These are phyloP conservation scores for Argyrosomus regius DNA, from an alignment of 2,797 vertebrate genomes.

Conservation along the genomic window DNA sequence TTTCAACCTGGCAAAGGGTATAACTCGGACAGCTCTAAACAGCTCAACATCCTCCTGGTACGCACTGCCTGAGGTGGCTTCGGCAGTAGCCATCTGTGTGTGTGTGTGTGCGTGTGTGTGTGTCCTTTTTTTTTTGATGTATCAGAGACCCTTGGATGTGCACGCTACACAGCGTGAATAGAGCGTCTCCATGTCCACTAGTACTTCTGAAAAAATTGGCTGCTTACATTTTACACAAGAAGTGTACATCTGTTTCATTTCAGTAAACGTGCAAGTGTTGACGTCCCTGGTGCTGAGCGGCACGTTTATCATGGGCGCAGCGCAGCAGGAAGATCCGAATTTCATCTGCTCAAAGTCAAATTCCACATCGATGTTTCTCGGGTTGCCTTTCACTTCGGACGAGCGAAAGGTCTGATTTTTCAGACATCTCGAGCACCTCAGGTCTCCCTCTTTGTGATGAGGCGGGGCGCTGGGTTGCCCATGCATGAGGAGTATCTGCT, in stretches of 20 bases:
- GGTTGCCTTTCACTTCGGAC: constrained; percentile 44
- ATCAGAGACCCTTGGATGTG: background rate
- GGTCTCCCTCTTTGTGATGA: background rate
- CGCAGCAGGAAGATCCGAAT: constrained; percentile 40
- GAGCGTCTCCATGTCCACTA: constrained; percentile 6
- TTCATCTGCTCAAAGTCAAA: constrained; percentile 35
- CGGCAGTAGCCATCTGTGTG: no score
- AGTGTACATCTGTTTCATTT: constrained; percentile 46
- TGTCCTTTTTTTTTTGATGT: no score
- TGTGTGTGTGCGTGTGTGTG: no score
- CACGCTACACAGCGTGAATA: background rate
- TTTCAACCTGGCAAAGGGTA: background rate
- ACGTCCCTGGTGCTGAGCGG: background rate
- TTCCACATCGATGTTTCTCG: constrained; percentile 42
- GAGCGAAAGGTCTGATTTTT: constrained; percentile 56
- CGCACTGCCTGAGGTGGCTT: no score
- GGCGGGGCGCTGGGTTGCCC: accelerated
- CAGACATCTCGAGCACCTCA: constrained; percentile 39
- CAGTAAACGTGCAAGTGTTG: constrained; percentile 32
- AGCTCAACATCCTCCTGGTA: no score
- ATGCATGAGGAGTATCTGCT: constrained; percentile 11
- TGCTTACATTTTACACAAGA: background rate
- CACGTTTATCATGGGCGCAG: background rate
- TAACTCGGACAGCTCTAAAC: background rate
- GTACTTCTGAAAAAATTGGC: constrained; percentile 37